Conservation (phyloP, 2,113 vertebrate species). For the Otolemur garnettii region DNA sequence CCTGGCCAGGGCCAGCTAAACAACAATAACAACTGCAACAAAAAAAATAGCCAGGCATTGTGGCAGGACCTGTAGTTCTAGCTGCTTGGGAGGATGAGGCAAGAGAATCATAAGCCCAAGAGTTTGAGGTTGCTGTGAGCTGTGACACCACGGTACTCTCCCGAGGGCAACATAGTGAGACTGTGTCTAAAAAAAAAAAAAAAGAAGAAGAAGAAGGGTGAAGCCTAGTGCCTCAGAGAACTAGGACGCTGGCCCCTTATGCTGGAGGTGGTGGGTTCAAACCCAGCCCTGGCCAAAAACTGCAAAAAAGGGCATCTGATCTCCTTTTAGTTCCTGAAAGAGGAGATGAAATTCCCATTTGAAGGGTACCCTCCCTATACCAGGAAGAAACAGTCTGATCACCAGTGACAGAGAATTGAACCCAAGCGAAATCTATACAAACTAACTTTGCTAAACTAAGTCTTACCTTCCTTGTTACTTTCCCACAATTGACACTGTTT, state of each 20-base stretch:
- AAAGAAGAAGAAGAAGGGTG: neutral
- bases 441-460: neutral
- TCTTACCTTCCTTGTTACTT: neutral
- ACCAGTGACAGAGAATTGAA: neutral
- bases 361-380: neutral
- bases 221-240: no score
- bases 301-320: neutral
- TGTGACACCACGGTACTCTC: no score
- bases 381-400: neutral
- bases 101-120: no score
- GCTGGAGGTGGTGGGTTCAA: no score
- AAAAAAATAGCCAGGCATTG: no score
- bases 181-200: neutral
- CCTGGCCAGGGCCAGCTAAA: no score
- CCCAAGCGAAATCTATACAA: neutral
- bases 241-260: no score
- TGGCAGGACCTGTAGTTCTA: no score
- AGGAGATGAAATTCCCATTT: neutral
- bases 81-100: no score
- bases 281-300: neutral
- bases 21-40: no score
- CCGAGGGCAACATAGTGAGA: no score
- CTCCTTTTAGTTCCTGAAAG: neutral
- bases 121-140: no score
- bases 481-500: neutral